Percentiles rank a stretch among this genome's conserved stretches.
These are phyloP conservation scores for Cygnus atratus DNA, from an alignment of 2,113 vertebrate species.

Conservation along the genomic window DNA sequence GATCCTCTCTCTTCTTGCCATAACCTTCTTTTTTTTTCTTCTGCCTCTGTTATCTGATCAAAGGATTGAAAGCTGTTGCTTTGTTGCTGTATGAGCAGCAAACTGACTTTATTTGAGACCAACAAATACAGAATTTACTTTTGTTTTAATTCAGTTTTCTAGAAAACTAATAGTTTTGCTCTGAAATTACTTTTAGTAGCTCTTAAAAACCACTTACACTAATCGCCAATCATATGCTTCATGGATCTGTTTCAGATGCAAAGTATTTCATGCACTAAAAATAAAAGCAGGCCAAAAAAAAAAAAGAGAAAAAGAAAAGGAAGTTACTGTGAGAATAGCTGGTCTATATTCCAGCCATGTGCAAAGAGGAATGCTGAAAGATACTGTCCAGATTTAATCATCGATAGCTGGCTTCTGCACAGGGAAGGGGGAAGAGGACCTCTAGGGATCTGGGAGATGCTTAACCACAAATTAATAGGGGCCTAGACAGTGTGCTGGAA, in stretches of 20 bases:
- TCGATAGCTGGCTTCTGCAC: background rate
- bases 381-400: background rate
- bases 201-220: background rate
- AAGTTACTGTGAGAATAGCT: background rate
- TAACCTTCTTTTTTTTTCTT: background rate
- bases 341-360: background rate
- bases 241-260: background rate
- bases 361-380: background rate
- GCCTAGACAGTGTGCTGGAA: background rate
- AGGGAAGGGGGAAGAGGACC: background rate
- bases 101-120: background rate
- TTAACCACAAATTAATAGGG: background rate
- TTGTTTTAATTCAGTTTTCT: background rate
- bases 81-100: background rate
- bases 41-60: background rate
- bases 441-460: background rate
- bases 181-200: background rate
- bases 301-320: too few species aligned
- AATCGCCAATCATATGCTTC: background rate
- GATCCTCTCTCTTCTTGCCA: background rate
- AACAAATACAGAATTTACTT: background rate
- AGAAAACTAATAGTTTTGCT: background rate
- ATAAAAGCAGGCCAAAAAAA: background rate
- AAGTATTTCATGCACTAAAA: background rate
- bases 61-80: background rate